Conservation (phyloP, 2,113 vertebrate genomes). For the Chamaea fasciata region DNA sequence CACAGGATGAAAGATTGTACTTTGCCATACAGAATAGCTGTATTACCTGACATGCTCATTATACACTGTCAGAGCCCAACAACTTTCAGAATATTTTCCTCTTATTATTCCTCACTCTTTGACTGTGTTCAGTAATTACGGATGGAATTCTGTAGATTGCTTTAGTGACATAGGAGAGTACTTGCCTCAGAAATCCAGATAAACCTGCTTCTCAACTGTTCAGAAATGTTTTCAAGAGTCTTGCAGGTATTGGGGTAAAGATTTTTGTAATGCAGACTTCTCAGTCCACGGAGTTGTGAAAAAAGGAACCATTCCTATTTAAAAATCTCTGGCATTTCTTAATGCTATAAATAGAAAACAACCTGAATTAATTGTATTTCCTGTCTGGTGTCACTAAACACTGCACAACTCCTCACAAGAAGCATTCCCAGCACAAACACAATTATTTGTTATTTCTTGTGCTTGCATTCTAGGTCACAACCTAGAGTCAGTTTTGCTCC, state of each 20-base stretch:
- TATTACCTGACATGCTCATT: slow-evolving; percentile 43
- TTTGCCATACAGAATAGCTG: slow-evolving; percentile 32
- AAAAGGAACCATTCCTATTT: background rate
- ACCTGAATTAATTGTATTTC: background rate
- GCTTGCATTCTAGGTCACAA: background rate
- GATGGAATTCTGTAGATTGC: slow-evolving; percentile 13
- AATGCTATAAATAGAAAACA: background rate
- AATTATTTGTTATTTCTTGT: background rate
- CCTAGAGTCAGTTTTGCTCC: background rate
- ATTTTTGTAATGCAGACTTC: background rate
- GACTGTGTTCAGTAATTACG: background rate
- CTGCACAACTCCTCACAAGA: background rate
- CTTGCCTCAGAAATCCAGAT: background rate
- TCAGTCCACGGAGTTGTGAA: background rate
- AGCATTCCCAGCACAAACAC: background rate
- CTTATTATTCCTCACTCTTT: slow-evolving; percentile 20
- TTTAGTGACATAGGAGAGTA: background rate
- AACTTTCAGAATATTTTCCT: slow-evolving; percentile 40
- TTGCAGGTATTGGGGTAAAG: background rate
- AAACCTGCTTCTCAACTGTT: background rate
- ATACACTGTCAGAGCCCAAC: slow-evolving; percentile 39
- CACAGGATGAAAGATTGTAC: slow-evolving; percentile 43
- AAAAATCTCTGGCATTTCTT: background rate
- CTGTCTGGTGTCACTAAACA: background rate
- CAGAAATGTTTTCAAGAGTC: background rate